phyloP scores from a whole-genome alignment of 2,888 invertebrate species.

The Diaphora mendica region DNA sequence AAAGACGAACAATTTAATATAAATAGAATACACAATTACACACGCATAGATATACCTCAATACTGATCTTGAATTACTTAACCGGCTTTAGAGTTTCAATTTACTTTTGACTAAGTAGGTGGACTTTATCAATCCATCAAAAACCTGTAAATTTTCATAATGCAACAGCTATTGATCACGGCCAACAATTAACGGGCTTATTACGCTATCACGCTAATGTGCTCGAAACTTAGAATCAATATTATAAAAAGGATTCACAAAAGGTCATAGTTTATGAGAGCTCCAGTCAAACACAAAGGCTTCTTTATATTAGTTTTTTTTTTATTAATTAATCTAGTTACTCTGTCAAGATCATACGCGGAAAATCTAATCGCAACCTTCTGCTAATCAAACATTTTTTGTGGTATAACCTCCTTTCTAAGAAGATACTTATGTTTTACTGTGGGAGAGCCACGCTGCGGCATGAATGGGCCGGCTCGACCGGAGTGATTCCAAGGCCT shows the following conservation, averaged over 20 bases:
- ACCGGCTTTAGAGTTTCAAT: neutral
- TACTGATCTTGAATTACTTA: no score
- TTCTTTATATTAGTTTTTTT: neutral
- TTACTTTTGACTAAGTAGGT: neutral
- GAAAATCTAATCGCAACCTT: neutral
- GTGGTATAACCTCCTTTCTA: neutral
- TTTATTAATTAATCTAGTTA: neutral
- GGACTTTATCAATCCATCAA: conserved; percentile 5
- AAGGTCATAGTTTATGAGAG: neutral
- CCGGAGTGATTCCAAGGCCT: no score
- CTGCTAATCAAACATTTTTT: neutral
- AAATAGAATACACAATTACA: no score
- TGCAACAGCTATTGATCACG: conserved; percentile 7
- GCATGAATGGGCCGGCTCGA: no score
- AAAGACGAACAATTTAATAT: no score
- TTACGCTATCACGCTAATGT: neutral
- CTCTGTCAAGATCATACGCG: neutral
- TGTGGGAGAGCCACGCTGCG: no score
- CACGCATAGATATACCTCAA: no score
- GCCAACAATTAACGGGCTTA: neutral
- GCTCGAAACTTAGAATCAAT: neutral
- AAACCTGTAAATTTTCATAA: conserved; percentile 1
- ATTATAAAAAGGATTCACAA: neutral
- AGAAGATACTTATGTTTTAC: no score
- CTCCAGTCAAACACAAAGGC: neutral